Evolutionary conservation across 2,888 invertebrate genomes (phyloP).

Genomic region (Scaptodrosophila latifasciaeformis): DNA sequence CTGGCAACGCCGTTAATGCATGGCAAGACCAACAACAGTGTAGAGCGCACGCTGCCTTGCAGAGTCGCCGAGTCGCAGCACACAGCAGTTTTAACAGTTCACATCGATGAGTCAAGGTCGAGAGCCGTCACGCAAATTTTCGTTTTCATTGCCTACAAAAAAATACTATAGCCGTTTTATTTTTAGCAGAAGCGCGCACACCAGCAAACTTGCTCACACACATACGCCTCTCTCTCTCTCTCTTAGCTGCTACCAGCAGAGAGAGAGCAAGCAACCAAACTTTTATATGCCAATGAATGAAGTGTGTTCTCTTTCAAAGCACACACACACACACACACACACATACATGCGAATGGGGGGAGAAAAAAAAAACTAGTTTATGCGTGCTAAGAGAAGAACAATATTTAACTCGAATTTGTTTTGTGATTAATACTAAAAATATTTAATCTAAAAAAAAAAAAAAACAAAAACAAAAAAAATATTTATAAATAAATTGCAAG

Average conservation of each 20-base stretch:
- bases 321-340: background rate
- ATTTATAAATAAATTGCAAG: background rate
- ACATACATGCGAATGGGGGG: background rate
- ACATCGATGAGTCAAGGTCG: conserved; percentile 75
- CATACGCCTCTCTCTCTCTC: conserved; percentile 3
- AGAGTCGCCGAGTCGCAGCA: conserved; percentile 29
- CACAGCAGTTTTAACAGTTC: conserved; percentile 72
- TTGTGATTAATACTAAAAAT: background rate
- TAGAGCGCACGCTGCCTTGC: conserved; percentile 20
- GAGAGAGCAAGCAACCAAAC: background rate
- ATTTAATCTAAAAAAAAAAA: background rate
- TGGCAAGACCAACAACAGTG: conserved; percentile 9
- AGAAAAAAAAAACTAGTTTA: too few species aligned
- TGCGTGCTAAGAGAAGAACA: too few species aligned
- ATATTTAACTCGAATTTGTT: too few species aligned
- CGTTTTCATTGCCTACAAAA: conserved; percentile 67
- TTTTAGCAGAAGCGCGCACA: conserved; percentile 20
- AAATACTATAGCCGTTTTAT: conserved; percentile 23
- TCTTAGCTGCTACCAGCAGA: too few species aligned
- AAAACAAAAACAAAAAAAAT: background rate
- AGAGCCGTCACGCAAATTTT: conserved; percentile 74
- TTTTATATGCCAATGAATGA: background rate
- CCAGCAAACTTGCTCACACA: conserved; percentile 19
- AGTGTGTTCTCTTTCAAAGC: too few species aligned
- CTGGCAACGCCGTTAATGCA: conserved; percentile 35